Base-by-base conservation (phyloP, 2,888 invertebrate species). In the Cryptus viduatorius region DNA sequence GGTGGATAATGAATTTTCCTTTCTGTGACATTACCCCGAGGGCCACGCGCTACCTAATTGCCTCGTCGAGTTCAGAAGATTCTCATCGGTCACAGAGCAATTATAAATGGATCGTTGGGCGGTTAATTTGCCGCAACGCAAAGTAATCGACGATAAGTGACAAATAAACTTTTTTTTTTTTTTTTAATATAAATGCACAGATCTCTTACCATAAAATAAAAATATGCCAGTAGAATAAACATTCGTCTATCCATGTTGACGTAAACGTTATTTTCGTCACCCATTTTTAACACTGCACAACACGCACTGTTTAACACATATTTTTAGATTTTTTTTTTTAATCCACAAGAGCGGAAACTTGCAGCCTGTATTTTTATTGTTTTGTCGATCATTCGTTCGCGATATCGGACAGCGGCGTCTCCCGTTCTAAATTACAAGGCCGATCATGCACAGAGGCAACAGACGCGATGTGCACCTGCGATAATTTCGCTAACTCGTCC, bases 181-280 rank as follows among this genome's bases (percentile, higher is more conserved):
- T 64, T 12, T 3, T 4, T 64, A 14, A 42, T 44, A 42, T 44
- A 42, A 5, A 44, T n/a, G 5, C 14, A 16, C 42, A 19, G 4
- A 42, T 76, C 29, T 67, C 72, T 83, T 48, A 83, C 78, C 79
- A 71, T 31, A 46, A 75, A 71, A 76, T 79, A 46, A 46, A 75
- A 71, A 76, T 79, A 59, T 71, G 48, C 64, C 65, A 71, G 71
- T 46, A 71, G 61, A 44, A 79, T 24, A 46, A 79, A 56, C 31
- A 65, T 31, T 24, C 50, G 65, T 59, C 69, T 65, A 65, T 79
- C 69, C 83, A 79, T 83, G 37, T 75, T 79, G 78, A 69, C 68
- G 75, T 44, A 53, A 24, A 73, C 73, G 68, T 78, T 82, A 78
- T 82, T 82, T 77, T 67, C 59, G 77, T 82, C 82, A 65, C 44